Percentiles rank a stretch among this genome's conserved stretches.
Conservation (phyloP, 2,888 invertebrate species). For the Pyrrhia umbra region DNA sequence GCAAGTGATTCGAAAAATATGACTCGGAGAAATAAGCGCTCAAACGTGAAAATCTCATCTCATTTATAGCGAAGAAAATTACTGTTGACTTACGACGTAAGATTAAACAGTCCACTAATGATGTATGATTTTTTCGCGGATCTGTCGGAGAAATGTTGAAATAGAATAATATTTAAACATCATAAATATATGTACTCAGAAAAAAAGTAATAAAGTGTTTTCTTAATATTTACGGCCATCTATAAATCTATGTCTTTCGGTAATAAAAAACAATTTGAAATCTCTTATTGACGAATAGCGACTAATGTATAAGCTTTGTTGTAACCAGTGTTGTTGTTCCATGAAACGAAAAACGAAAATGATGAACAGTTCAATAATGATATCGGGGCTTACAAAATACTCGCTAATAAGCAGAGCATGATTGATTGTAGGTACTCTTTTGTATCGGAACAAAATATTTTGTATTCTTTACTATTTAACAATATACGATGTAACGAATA, state of each 20-base stretch:
- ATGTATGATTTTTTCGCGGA: neutral
- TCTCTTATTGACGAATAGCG: slow-evolving; percentile 9
- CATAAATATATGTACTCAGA: no score
- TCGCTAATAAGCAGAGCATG: no score
- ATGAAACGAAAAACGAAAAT: neutral
- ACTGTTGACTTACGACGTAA: neutral
- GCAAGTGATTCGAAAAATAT: neutral
- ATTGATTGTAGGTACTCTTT: no score
- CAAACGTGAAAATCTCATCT: neutral
- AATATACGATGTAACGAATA: neutral
- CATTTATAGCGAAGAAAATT: neutral
- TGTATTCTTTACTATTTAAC: no score
- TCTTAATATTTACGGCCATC: neutral
- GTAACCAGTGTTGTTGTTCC: neutral
- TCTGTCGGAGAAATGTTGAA: neutral
- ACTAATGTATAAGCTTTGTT: slow-evolving; percentile 9
- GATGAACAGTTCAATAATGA: neutral
- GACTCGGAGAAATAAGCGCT: neutral
- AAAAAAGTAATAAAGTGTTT: neutral
- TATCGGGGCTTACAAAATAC: no score
- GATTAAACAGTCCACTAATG: no score
- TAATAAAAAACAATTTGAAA: slow-evolving; percentile 20
- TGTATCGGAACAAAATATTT: no score
- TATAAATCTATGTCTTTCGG: slow-evolving; percentile 11
- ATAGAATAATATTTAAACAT: no score